Evolutionary conservation across 2,797 vertebrate genomes (phyloP).

Genomic region (Morelia viridis): DNA sequence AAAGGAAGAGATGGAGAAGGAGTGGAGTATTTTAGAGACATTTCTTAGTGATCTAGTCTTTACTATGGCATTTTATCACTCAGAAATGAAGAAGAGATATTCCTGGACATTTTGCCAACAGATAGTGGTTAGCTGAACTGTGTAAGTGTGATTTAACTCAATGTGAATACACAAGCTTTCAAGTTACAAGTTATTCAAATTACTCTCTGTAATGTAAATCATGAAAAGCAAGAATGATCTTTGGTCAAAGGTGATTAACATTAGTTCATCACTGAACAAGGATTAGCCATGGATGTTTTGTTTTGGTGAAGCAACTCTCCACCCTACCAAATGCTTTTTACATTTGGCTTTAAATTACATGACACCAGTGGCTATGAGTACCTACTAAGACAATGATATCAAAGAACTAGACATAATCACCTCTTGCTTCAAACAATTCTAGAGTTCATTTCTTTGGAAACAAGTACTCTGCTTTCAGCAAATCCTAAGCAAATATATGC

Average conservation of each 20-base stretch:
- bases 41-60: background rate
- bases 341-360: slow-evolving; percentile 43
- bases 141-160: slow-evolving; percentile 6
- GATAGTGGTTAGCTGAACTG: slow-evolving; percentile 19
- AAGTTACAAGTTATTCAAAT: background rate
- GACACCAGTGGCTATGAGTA: slow-evolving; percentile 36
- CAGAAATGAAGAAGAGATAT: background rate
- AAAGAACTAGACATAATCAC: slow-evolving; percentile 33
- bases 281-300: slow-evolving; percentile 50
- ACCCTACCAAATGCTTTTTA: slow-evolving; percentile 45
- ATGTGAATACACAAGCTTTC: slow-evolving; percentile 18
- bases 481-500: background rate
- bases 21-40: background rate
- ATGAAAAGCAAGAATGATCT: slow-evolving; percentile 35
- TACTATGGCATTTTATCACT: background rate
- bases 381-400: slow-evolving; percentile 31
- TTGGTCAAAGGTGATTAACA: slow-evolving; percentile 48
- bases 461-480: background rate
- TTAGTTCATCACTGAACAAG: slow-evolving; percentile 40
- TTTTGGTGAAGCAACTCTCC: slow-evolving; percentile 32
- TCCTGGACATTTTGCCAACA: slow-evolving; percentile 16
- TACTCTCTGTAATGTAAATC: slow-evolving; percentile 42
- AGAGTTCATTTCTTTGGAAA: slow-evolving; percentile 13
- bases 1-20: background rate
- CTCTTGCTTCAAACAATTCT: slow-evolving; percentile 42